Evolutionary conservation across 2,888 invertebrate species (phyloP), one percentile per base, ranked within the genome.

Genomic region (Oscheius sp.): DNA sequence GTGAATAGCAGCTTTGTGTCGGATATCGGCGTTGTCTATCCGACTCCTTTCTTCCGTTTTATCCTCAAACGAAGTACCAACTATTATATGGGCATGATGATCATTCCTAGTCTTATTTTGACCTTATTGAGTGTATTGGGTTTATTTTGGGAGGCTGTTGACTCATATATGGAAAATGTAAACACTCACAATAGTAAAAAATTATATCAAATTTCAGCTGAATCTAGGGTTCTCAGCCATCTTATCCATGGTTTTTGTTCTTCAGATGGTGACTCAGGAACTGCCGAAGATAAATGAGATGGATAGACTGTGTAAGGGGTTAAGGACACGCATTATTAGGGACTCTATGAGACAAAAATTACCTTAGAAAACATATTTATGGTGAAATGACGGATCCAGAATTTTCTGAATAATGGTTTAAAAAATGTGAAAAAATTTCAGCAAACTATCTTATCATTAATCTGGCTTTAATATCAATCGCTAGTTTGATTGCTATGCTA

Each of bases 261-360:
- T 59, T 14, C 59, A 59, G 41, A 59, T 59, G 59, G 28, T 26
- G 28, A 59, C 59, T 4, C 59, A 59, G 44, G 44, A 59, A n/a
- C 41, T 59, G 59, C 59, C 59, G 30, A 41, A 44, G 5, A 24
- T 44, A 6, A 44, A 44, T 12, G 8, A 41, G 14, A 20, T 44
- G 12, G 41, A 59, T 30, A 24, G 41, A 28, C 41, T 59, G 12
- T 59, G 44, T 44, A 24, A 44, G 44, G 20, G n/a, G 20, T 41
- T 41, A 36, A 14, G 8, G 24, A 24, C 8, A 8, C 4, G 4
- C 51, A 17, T 28, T 28, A 12, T 51, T 6, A 6, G 9, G 14
- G 6, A 45, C 9, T 8, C 17, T 45, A n/a, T 17, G 6, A 17
- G 45, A 6, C 45, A 8, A 17, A 45, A 45, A 45, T 45, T 6